phyloP scores from a whole-genome alignment of 1,140 invertebrate species.

The Armadillidium nasatum region DNA sequence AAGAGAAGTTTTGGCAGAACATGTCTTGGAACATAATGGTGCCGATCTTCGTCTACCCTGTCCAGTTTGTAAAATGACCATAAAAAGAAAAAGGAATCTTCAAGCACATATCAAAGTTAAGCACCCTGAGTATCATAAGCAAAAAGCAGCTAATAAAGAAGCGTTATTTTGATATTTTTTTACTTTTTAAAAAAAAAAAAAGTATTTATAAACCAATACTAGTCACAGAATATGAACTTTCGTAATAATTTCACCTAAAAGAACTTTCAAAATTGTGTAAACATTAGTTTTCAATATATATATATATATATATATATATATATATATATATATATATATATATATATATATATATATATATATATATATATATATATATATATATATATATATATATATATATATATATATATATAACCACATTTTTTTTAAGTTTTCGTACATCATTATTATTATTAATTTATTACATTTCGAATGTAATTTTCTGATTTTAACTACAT shows the following conservation, averaged over 20 bases:
- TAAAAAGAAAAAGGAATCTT: constrained; percentile 43
- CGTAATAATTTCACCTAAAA: too few relatives aligned
- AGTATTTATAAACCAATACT: too few relatives aligned
- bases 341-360: constrained; percentile 16
- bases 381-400: background rate
- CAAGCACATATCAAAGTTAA: constrained; percentile 45
- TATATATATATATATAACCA: background rate
- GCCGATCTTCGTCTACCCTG: constrained; percentile 42
- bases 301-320: background rate
- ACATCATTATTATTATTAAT: too few relatives aligned
- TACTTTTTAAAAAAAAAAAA: too few relatives aligned
- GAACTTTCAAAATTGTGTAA: too few relatives aligned
- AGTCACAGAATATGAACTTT: too few relatives aligned
- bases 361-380: constrained; percentile 10
- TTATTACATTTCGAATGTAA: too few relatives aligned
- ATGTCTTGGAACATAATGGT: constrained; percentile 43
- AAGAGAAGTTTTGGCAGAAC: constrained; percentile 42
- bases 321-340: constrained; percentile 11
- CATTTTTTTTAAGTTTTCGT: too few relatives aligned
- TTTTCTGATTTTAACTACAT: too few relatives aligned
- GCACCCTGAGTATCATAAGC: constrained; percentile 42
- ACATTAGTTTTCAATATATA: too few relatives aligned
- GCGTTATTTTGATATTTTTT: constrained; percentile 31
- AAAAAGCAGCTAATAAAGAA: constrained; percentile 41
- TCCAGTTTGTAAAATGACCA: constrained; percentile 43